These are phyloP conservation scores for Strix uralensis DNA, from an alignment of 2,113 vertebrate species.

Conservation along the genomic window DNA sequence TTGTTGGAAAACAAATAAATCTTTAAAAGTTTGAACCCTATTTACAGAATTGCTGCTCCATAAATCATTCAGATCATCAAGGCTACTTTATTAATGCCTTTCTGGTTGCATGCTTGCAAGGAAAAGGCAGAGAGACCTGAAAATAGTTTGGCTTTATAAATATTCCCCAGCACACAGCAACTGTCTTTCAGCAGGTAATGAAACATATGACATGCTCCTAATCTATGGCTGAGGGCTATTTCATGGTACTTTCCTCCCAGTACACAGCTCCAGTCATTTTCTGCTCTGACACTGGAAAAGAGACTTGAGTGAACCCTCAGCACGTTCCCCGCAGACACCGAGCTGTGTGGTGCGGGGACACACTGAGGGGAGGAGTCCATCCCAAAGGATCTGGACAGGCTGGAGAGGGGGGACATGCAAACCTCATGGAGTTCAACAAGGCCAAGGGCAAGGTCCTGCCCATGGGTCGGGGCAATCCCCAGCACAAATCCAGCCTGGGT, in stretches of 20 bases:
- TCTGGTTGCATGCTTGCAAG: neutral
- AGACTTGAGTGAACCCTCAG: neutral
- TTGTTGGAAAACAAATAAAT: slow-evolving; percentile 8
- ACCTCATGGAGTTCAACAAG: no score
- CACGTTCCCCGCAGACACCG: no score
- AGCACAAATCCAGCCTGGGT: no score
- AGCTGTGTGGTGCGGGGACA: no score
- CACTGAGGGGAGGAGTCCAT: no score
- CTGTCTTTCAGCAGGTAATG: slow-evolving; percentile 59
- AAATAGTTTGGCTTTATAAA: neutral
- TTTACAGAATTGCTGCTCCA: neutral
- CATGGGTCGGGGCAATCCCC: no score
- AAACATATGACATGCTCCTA: slow-evolving; percentile 49
- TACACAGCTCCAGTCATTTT: neutral
- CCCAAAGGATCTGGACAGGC: no score
- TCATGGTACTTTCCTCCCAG: slow-evolving; percentile 67
- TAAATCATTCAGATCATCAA: neutral
- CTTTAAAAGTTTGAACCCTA: neutral
- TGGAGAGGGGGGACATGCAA: no score
- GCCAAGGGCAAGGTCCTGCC: no score
- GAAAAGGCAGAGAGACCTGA: neutral
- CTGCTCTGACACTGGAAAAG: neutral
- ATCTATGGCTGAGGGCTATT: slow-evolving; percentile 61
- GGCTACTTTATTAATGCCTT: neutral
- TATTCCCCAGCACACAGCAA: neutral